Evolutionary conservation across 2,888 invertebrate genomes (phyloP), one percentile per base, ranked within the genome.

Genomic region (Dolomedes plantarius): DNA sequence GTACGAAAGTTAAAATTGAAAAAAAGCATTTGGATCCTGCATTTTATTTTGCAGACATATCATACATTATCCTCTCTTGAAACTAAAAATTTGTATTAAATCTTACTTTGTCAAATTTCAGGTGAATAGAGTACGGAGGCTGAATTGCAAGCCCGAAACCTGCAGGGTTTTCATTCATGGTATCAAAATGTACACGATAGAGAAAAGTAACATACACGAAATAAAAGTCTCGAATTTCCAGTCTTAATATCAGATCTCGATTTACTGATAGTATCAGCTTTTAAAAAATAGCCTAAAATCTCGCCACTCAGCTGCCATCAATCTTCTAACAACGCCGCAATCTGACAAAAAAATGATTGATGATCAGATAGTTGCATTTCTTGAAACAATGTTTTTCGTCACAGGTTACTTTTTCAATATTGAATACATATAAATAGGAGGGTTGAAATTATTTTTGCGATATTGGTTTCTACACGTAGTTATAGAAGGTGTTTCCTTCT

Each of bases 251-350:
- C 23, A 56, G 56, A 56, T 56, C 56, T 56, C 56, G 1, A 56
- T 56, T 56, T 56, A 56, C 56, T 56, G 56, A 56, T 56, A 23
- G 56, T 56, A 56, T 56, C 56, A 6, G 23, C 56, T 56, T 56
- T 56, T 56, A 56, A 23, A 56, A 56, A 46, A 2, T 23, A 11
- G 19, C 56, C 56, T 6, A 56, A 56, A 56, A 56, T 56, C 56
- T 56, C 56, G 56, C 56, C 56, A 56, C 56, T 56, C 56, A 56
- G 23, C 56, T 56, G 23, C 56, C 56, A 56, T 56, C 56, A 56
- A 56, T 56, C 56, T 56, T 56, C 56, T 56, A 19, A 56, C 19
- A 56, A 23, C 56, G 56, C 56, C 56, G 23, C 3, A 56, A 16
- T 56, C 56, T 56, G 56, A 56, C 56, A 23, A 56, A 56, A 36